These are phyloP conservation scores for Wiebesia pumilae DNA, from an alignment of 1,140 invertebrate genomes.

Conservation along the genomic window DNA sequence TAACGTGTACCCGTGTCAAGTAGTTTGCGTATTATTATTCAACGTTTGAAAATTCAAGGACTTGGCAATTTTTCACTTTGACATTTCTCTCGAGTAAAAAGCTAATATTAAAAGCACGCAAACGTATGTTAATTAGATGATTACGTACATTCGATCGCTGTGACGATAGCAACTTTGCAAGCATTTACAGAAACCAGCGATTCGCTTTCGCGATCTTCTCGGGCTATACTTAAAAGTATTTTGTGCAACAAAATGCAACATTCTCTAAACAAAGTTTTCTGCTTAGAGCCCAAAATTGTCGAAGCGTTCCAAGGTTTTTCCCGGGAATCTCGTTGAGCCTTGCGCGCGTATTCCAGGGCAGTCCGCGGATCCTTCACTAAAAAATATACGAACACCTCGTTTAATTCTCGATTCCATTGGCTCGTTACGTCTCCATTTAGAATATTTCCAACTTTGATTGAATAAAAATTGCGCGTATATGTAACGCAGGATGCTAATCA, in stretches of 20 bases:
- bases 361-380: conserved; percentile 62
- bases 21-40: too few species aligned
- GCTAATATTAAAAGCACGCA: too few species aligned
- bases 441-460: conserved; percentile 52
- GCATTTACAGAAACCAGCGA: conserved; percentile 70
- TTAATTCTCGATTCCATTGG: neutral
- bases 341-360: conserved; percentile 62
- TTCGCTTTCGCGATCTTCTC: conserved; percentile 61
- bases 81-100: too few species aligned
- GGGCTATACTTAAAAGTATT: conserved; percentile 71
- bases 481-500: conserved; percentile 74
- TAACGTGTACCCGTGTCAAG: too few species aligned
- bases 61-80: too few species aligned
- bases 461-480: conserved; percentile 77
- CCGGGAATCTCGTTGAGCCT: conserved; percentile 61
- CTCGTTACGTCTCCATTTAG: too few species aligned
- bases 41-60: too few species aligned
- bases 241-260: conserved; percentile 73
- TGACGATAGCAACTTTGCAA: conserved; percentile 72
- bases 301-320: conserved; percentile 66
- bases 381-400: neutral
- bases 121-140: too few species aligned
- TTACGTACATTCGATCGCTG: conserved; percentile 70
- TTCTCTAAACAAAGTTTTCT: conserved; percentile 71
- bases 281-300: conserved; percentile 44